Evolutionary conservation across 2,113 vertebrate genomes (phyloP).

Genomic region (Myxocyprinus asiaticus): DNA sequence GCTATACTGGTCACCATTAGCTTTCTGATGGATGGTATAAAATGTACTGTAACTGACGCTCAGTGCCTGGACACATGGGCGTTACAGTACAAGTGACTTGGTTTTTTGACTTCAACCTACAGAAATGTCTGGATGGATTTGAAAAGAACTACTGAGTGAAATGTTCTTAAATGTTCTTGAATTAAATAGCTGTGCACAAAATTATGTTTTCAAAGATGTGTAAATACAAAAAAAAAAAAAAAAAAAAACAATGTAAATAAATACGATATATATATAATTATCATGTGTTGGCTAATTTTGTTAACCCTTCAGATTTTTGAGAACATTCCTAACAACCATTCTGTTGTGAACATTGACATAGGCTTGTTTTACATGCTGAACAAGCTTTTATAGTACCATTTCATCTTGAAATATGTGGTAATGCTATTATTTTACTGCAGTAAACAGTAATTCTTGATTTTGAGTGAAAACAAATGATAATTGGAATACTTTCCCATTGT

Average conservation of each 20-base stretch:
- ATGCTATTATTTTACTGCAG: no score
- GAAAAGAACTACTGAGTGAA: slow-evolving; percentile 57
- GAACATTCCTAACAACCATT: background rate
- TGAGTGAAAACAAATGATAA: no score
- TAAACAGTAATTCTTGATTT: no score
- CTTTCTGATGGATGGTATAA: background rate
- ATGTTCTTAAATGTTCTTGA: slow-evolving; percentile 53
- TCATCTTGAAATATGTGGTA: no score
- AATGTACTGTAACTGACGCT: slow-evolving; percentile 31
- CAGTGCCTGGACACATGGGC: slow-evolving; percentile 1
- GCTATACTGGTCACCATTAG: background rate
- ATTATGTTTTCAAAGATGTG: slow-evolving; percentile 73
- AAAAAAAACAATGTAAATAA: slow-evolving; percentile 86
- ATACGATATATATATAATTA: slow-evolving; percentile 77
- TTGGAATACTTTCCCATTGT: no score
- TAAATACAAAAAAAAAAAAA: slow-evolving; percentile 78
- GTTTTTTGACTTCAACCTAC: slow-evolving; percentile 44
- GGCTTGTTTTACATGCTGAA: no score
- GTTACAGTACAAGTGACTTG: background rate
- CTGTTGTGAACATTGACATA: no score
- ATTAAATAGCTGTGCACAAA: slow-evolving; percentile 74
- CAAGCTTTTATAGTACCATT: no score
- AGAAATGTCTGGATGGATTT: slow-evolving; percentile 57
- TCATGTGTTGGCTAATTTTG: background rate
- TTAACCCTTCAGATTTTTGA: no score